Conservation (phyloP, 1,140 invertebrate species). For the Drosophila subpulchrella region DNA sequence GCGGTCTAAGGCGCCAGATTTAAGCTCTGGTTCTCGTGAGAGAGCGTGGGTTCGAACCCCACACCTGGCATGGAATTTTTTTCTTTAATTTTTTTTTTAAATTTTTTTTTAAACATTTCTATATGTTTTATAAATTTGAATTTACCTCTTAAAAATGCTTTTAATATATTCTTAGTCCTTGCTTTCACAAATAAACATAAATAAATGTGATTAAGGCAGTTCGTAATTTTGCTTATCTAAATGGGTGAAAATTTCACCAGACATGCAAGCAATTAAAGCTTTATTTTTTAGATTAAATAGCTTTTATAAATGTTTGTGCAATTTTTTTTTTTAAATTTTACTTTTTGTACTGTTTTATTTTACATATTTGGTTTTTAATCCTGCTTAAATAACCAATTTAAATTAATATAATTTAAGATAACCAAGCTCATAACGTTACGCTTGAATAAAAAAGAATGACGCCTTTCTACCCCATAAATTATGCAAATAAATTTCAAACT, state of each 20-base stretch:
- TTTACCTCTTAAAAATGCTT: too few relatives aligned
- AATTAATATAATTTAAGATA: background rate
- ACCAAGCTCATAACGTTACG: background rate
- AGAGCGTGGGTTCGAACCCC: constrained; percentile 36
- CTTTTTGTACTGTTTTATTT: background rate
- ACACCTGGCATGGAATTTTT: constrained; percentile 8
- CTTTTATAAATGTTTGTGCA: background rate
- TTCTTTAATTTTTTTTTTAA: background rate
- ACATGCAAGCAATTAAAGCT: too few relatives aligned
- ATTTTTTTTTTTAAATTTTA: background rate
- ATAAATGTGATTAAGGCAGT: background rate
- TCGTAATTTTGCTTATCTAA: background rate
- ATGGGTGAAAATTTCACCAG: background rate
- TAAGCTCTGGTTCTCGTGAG: constrained; percentile 33
- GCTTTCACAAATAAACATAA: background rate
- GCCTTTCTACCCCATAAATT: constrained; percentile 32
- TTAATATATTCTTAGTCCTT: background rate
- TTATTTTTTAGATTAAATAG: too few relatives aligned
- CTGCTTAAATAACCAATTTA: background rate
- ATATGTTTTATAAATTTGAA: too few relatives aligned
- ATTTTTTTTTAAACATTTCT: background rate
- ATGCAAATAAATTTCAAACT: constrained; percentile 32
- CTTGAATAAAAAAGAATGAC: background rate
- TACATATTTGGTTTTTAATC: background rate
- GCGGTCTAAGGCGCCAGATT: constrained; percentile 35